Evolutionary conservation across 2,797 vertebrate genomes (phyloP).

Genomic region (Sebastes vulpes): DNA sequence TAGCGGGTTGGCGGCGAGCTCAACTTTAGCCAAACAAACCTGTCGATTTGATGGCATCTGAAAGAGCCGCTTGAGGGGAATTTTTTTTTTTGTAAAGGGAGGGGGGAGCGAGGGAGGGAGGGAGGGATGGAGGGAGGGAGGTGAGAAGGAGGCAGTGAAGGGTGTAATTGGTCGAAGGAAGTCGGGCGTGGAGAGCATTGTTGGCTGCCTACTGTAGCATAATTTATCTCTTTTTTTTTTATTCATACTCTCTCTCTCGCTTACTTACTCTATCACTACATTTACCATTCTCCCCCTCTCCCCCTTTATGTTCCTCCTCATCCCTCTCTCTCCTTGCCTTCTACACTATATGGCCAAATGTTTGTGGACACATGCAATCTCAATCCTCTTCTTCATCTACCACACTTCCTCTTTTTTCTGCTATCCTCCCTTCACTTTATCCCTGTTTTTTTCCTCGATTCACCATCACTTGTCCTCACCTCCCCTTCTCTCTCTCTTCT

Average conservation of each 20-base stretch:
- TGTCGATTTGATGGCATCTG: slow-evolving; percentile 60
- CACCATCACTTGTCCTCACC: background rate
- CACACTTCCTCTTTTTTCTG: background rate
- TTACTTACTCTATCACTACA: background rate
- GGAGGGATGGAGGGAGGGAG: background rate
- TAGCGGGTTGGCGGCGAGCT: slow-evolving; percentile 31
- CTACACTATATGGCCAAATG: background rate
- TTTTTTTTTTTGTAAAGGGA: background rate
- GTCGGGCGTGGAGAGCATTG: slow-evolving; percentile 76
- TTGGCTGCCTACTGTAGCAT: slow-evolving; percentile 68
- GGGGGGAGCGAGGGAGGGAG: background rate
- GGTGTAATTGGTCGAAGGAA: slow-evolving; percentile 84
- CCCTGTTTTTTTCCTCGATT: background rate
- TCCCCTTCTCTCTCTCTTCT: background rate
- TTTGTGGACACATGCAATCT: background rate
- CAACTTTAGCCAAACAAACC: slow-evolving; percentile 64
- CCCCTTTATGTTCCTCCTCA: background rate
- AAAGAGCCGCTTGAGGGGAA: slow-evolving; percentile 50
- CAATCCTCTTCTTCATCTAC: background rate
- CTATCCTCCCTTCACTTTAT: background rate
- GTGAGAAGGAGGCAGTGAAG: slow-evolving; percentile 68
- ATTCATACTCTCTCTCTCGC: slow-evolving; percentile 36
- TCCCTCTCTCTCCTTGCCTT: background rate
- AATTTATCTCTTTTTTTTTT: slow-evolving; percentile 34
- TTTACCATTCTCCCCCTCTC: background rate